Evolutionary conservation across 35 echinoderm and acorn worm genomes (phyloP).

Genomic region (Ophioderma brevispina): DNA sequence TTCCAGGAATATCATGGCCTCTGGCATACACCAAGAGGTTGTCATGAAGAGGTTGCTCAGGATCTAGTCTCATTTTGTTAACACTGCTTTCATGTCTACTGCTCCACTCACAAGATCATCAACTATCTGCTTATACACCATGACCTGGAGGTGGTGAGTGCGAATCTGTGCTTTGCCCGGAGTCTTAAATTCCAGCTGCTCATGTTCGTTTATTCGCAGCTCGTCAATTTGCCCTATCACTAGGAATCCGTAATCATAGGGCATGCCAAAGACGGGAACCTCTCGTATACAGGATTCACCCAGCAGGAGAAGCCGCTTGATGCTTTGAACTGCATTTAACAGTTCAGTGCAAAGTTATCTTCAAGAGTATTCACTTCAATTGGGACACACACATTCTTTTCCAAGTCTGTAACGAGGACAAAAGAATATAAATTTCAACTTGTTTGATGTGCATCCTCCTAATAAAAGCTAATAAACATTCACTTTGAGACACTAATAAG

Average conservation of each 20-base stretch:
- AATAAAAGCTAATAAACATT: no score
- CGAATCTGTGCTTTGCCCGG: neutral
- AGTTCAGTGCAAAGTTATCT: neutral
- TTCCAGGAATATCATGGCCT: neutral
- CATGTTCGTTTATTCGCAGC: neutral
- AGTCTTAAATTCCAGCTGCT: neutral
- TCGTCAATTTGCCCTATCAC: neutral
- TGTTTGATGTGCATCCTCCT: no score
- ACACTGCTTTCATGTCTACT: neutral
- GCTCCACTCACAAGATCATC: neutral
- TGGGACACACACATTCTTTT: neutral
- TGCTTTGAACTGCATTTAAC: neutral
- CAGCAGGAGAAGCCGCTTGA: neutral
- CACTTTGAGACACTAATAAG: no score
- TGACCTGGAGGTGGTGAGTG: neutral
- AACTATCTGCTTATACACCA: neutral
- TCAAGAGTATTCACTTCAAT: neutral
- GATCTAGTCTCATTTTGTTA: neutral
- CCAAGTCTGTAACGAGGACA: neutral
- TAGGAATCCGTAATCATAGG: neutral
- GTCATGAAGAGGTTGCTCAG: neutral
- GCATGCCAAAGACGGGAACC: neutral
- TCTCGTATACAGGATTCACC: neutral
- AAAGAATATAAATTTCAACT: no score
- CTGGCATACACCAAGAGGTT: neutral